These are phyloP conservation scores for Augochlora pura DNA, from an alignment of 1,140 invertebrate species.

Conservation along the genomic window DNA sequence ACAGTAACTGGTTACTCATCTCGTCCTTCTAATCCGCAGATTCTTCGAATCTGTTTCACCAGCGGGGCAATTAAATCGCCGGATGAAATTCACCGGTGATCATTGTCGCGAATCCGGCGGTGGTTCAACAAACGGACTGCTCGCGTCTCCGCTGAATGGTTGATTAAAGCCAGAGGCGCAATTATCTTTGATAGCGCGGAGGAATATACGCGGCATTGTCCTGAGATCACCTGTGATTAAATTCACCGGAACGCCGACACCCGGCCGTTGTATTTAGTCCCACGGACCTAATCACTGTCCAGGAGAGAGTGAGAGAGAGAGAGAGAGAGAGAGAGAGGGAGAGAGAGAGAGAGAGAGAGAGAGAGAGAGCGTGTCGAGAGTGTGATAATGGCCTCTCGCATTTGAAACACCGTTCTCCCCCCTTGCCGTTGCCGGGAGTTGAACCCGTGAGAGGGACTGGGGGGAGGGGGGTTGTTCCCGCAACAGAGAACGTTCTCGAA, in stretches of 20 bases:
- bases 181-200: constrained; percentile 55
- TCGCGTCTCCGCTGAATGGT: not conserved
- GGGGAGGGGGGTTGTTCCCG: no score
- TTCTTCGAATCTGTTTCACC: not conserved
- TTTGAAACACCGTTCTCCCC: constrained; percentile 46
- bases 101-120: not conserved
- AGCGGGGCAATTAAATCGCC: no score
- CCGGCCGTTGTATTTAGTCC: constrained; percentile 50
- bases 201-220: constrained; percentile 53
- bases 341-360: no score
- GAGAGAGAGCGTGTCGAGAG: no score
- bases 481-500: no score
- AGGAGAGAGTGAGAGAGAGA: no score
- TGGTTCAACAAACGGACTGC: constrained; percentile 14
- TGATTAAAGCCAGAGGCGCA: constrained; percentile 48
- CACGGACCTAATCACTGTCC: constrained; percentile 56
- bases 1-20: no score
- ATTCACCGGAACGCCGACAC: constrained; percentile 48
- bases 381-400: constrained; percentile 38
- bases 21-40: no score
- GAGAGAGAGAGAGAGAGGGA: no score
- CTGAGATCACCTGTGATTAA: constrained; percentile 51
- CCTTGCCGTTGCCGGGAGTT: no score
- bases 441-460: no score
- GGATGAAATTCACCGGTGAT: not conserved